Evolutionary conservation across 1,140 invertebrate genomes (phyloP).

Genomic region (Drusus annulatus): DNA sequence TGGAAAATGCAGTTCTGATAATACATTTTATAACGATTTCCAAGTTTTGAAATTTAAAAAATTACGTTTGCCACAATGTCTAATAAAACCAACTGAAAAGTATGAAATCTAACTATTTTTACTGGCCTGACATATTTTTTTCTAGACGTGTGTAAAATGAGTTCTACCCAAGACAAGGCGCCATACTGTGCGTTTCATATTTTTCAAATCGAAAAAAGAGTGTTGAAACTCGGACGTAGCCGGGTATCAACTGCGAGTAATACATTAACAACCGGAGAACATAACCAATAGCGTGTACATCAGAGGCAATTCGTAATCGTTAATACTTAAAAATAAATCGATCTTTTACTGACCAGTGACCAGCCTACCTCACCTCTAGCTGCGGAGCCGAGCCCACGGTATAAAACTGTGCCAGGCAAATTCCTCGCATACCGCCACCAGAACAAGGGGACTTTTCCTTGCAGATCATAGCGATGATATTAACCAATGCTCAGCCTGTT

Average conservation of each 20-base stretch:
- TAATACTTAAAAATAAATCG: not conserved
- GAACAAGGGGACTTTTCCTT: not conserved
- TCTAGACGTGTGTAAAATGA: too few species aligned
- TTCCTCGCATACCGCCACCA: not conserved
- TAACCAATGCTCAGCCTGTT: too few species aligned
- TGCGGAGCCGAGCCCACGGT: not conserved
- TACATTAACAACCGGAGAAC: not conserved
- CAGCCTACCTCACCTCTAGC: not conserved
- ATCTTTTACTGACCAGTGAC: not conserved
- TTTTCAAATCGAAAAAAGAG: too few species aligned
- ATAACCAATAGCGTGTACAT: not conserved
- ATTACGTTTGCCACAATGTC: too few species aligned
- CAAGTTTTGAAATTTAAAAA: too few species aligned
- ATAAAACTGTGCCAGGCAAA: not conserved
- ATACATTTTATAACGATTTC: too few species aligned
- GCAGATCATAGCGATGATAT: not conserved
- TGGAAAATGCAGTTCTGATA: too few species aligned
- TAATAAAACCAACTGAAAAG: too few species aligned
- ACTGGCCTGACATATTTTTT: too few species aligned
- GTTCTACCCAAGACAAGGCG: too few species aligned
- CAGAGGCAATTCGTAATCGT: not conserved
- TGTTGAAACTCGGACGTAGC: not conserved
- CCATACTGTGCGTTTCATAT: too few species aligned
- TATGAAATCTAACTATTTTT: too few species aligned
- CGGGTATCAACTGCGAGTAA: not conserved